Evolutionary conservation across 2,888 invertebrate genomes (phyloP).

Genomic region (Euspilapteryx auroguttella): DNA sequence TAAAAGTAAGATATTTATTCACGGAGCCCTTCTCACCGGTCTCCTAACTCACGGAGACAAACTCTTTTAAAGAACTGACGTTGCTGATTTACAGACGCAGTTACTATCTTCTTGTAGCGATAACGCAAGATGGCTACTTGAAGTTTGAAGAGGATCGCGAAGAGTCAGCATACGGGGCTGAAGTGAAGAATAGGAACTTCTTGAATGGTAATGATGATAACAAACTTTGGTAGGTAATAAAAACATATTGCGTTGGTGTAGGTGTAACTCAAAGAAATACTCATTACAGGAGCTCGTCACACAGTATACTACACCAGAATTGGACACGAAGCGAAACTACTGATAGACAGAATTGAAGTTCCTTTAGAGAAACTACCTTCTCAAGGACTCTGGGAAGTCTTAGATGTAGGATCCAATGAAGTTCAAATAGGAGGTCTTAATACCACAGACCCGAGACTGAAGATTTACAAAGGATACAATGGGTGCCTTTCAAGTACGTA

Average conservation of each 20-base stretch:
- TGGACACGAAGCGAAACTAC: conserved; percentile 69
- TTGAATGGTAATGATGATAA: conserved; percentile 65
- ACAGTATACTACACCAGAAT: conserved; percentile 72
- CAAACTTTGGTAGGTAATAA: too few relatives aligned
- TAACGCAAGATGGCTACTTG: conserved; percentile 81
- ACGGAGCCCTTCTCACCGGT: too few relatives aligned
- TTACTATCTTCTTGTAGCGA: conserved; percentile 80
- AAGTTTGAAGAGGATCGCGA: conserved; percentile 86
- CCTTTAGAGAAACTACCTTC: conserved; percentile 69
- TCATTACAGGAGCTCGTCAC: conserved; percentile 72
- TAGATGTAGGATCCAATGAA: conserved; percentile 72
- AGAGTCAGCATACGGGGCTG: conserved; percentile 71
- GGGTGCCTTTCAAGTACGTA: conserved; percentile 87
- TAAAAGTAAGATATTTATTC: too few relatives aligned
- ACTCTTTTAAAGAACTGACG: too few relatives aligned
- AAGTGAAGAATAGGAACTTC: conserved; percentile 77
- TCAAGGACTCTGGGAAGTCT: conserved; percentile 69
- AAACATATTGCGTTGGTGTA: too few relatives aligned
- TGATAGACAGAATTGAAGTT: conserved; percentile 77
- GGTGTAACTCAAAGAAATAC: too few relatives aligned
- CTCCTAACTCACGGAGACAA: too few relatives aligned
- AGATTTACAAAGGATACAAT: conserved; percentile 83
- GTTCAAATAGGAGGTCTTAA: conserved; percentile 87
- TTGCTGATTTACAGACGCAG: conserved; percentile 65
- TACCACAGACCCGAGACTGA: conserved; percentile 79